A percentile compares a stretch with the other conserved stretches of the same genome.
These are phyloP conservation scores for Drosophila parvula DNA, from an alignment of 1,140 invertebrate genomes.

Conservation along the genomic window DNA sequence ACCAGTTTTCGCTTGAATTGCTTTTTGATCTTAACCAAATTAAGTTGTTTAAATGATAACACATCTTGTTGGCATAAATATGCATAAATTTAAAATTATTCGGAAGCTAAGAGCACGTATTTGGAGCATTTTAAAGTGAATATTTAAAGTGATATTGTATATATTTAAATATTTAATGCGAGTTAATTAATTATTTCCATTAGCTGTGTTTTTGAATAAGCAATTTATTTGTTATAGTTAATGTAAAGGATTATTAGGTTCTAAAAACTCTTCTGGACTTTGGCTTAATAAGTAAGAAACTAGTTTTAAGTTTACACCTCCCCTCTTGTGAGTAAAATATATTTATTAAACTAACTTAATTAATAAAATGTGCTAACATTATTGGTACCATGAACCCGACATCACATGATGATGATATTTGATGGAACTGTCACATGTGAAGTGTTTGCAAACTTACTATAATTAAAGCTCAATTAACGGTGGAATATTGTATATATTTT, in stretches of 20 bases:
- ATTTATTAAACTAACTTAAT: neutral
- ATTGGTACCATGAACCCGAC: neutral
- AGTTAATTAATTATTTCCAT: neutral
- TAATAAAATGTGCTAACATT: slow-evolving; percentile 7
- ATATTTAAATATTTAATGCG: neutral
- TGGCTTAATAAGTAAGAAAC: neutral
- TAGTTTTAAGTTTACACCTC: neutral
- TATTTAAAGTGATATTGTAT: neutral
- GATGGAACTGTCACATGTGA: slow-evolving; percentile 39
- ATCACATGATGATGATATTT: slow-evolving; percentile 24
- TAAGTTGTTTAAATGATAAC: slow-evolving; percentile 9
- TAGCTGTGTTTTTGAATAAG: neutral
- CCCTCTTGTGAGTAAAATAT: too few relatives aligned
- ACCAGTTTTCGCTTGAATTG: slow-evolving; percentile 8
- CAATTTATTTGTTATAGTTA: neutral
- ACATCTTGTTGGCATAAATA: slow-evolving; percentile 16
- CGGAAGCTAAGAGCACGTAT: slow-evolving; percentile 5
- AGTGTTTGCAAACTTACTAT: slow-evolving; percentile 29
- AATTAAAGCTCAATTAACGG: slow-evolving; percentile 49
- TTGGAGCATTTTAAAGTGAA: slow-evolving; percentile 2
- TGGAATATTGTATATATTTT: slow-evolving; percentile 24
- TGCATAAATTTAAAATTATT: slow-evolving; percentile 5
- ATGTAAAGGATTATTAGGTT: neutral
- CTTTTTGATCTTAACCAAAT: neutral
- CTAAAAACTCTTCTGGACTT: neutral